Conservation (phyloP, 23 tunicate species). For the Ascidia mentula region DNA sequence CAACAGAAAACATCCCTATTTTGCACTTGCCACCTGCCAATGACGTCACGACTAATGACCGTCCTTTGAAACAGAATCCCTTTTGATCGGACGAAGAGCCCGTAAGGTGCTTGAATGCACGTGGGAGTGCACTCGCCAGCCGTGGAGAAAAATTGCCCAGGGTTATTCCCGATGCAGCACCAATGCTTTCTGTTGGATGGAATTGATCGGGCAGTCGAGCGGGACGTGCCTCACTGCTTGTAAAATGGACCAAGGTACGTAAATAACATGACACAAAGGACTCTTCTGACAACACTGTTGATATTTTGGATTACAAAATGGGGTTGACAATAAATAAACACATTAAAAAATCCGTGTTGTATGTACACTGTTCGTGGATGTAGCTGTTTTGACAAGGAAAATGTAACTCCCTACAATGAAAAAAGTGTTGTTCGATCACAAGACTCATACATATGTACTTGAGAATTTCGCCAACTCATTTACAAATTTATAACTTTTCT, state of each 20-base stretch:
- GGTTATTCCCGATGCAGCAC: slow-evolving; percentile 45
- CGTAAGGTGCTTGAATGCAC: slow-evolving; percentile 43
- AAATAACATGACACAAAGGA: too few relatives aligned
- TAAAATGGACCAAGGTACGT: slow-evolving; percentile 35
- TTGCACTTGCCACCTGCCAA: neutral
- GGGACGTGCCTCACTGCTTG: slow-evolving; percentile 38
- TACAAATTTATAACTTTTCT: too few relatives aligned
- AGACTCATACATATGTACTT: too few relatives aligned
- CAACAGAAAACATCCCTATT: neutral
- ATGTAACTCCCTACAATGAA: too few relatives aligned
- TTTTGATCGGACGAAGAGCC: slow-evolving; percentile 27
- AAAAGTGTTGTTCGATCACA: too few relatives aligned
- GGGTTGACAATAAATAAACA: too few relatives aligned
- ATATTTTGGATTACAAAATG: too few relatives aligned
- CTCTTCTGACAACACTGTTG: too few relatives aligned
- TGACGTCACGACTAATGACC: neutral
- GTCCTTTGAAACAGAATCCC: slow-evolving; percentile 13
- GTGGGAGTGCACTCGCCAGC: slow-evolving; percentile 40
- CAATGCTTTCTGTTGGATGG: slow-evolving; percentile 41
- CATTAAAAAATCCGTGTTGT: too few relatives aligned
- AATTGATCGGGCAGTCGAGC: slow-evolving; percentile 9
- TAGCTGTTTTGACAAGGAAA: too few relatives aligned
- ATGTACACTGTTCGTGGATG: too few relatives aligned
- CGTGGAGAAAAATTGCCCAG: slow-evolving; percentile 35
- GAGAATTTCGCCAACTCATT: too few relatives aligned